Conservation (phyloP, 1,140 invertebrate species). For the Drosophila kanapiae region DNA sequence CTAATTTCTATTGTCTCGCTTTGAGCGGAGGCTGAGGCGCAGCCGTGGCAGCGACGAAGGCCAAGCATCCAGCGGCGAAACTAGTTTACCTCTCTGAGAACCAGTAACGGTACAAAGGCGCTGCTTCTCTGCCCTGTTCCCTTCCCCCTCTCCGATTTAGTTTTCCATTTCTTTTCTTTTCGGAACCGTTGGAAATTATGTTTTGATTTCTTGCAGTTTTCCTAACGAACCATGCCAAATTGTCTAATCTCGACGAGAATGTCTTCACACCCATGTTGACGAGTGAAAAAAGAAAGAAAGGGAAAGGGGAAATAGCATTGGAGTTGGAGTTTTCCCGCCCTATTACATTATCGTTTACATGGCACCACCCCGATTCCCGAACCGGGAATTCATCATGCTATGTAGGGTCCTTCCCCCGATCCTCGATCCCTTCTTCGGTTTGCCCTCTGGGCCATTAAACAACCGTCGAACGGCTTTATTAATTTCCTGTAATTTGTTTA, state of each 20-base stretch:
- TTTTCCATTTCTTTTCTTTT: slow-evolving; percentile 23
- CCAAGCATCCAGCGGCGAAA: slow-evolving; percentile 61
- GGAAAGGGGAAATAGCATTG: slow-evolving; percentile 8
- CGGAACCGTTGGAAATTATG: slow-evolving; percentile 72
- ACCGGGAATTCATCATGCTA: not conserved
- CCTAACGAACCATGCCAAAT: slow-evolving; percentile 76
- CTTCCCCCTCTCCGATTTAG: slow-evolving; percentile 6
- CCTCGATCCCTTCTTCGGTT: slow-evolving; percentile 1
- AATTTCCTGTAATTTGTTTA: slow-evolving; percentile 81
- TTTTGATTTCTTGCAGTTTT: slow-evolving; percentile 75
- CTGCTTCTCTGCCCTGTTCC: slow-evolving; percentile 6
- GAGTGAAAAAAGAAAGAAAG: slow-evolving; percentile 23
- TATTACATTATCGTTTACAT: slow-evolving; percentile 72
- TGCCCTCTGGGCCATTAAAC: slow-evolving; percentile 57
- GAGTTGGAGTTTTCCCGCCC: slow-evolving; percentile 20
- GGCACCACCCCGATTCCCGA: slow-evolving; percentile 40
- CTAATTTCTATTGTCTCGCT: slow-evolving; percentile 74
- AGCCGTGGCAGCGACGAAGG: slow-evolving; percentile 45
- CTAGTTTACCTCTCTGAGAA: slow-evolving; percentile 77
- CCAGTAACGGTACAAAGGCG: slow-evolving; percentile 69
- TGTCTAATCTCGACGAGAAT: slow-evolving; percentile 66
- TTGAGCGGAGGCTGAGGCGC: slow-evolving; percentile 7
- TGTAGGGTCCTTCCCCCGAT: slow-evolving; percentile 10
- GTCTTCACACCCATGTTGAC: slow-evolving; percentile 74
- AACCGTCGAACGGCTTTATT: slow-evolving; percentile 61